These are phyloP conservation scores for Sorex fumeus DNA, from an alignment of 2,113 vertebrate genomes.

Conservation along the genomic window DNA sequence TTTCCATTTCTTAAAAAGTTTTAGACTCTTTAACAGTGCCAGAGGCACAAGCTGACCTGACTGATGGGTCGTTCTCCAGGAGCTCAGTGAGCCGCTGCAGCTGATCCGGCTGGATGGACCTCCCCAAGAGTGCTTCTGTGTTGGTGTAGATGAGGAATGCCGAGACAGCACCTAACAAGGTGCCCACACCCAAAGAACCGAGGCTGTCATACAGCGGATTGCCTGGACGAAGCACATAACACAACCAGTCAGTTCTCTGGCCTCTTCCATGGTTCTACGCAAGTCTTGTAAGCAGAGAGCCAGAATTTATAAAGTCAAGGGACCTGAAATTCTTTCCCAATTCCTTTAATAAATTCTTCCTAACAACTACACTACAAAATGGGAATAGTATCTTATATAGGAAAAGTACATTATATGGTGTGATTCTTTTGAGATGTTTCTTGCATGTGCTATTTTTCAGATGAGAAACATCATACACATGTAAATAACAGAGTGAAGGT, in stretches of 20 bases:
- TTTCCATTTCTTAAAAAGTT: neutral
- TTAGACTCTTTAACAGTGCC: neutral
- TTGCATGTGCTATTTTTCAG: constrained; percentile 24
- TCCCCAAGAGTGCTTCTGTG: constrained; percentile 96
- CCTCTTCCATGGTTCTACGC: constrained; percentile 12
- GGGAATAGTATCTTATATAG: neutral
- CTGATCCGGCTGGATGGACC: constrained; percentile 96
- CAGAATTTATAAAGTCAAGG: constrained; percentile 1
- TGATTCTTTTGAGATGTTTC: constrained; percentile 33
- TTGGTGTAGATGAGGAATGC: constrained; percentile 99
- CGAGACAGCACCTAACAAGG: constrained; percentile 95
- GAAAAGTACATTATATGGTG: neutral
- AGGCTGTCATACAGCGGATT: constrained; percentile 96
- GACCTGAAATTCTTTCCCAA: constrained; percentile 10
- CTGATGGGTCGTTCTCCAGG: constrained; percentile 96
- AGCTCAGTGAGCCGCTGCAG: constrained; percentile 97
- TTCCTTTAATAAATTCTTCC: constrained; percentile 24
- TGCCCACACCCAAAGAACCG: constrained; percentile 96
- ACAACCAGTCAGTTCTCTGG: constrained; percentile 25
- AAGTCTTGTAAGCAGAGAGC: constrained; percentile 19
- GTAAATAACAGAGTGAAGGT: neutral
- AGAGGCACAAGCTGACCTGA: constrained; percentile 90
- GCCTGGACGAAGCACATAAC: constrained; percentile 85
- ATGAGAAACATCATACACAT: constrained; percentile 1
- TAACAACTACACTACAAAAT: constrained; percentile 46